Percentiles rank a stretch among this genome's conserved stretches.
phyloP scores from a whole-genome alignment of 2,888 invertebrate genomes.

The Rambutsinella grinnellia region DNA sequence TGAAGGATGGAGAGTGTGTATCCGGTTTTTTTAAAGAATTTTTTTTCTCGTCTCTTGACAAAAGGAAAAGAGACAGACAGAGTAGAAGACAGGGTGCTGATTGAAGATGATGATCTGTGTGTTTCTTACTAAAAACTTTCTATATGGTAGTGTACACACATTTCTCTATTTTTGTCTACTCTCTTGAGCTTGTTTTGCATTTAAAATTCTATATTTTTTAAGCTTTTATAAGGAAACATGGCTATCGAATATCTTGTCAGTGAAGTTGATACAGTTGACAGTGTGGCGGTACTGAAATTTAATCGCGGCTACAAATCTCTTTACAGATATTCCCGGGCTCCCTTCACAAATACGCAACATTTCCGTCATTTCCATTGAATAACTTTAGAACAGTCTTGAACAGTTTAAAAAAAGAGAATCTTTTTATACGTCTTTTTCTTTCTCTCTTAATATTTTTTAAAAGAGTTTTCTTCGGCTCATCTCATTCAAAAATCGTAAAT shows the following conservation, averaged over 20 bases:
- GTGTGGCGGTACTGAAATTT: slow-evolving; percentile 52
- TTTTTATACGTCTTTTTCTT: not conserved
- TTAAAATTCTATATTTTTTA: not conserved
- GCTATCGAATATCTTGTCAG: slow-evolving; percentile 45
- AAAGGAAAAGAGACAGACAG: not conserved
- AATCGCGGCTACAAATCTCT: slow-evolving; percentile 53
- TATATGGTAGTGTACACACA: too few species aligned
- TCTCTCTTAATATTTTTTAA: slow-evolving; percentile 19
- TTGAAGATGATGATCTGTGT: slow-evolving; percentile 21
- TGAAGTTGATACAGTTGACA: slow-evolving; percentile 54
- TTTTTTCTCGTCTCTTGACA: not conserved
- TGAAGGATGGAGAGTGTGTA: not conserved
- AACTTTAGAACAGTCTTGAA: not conserved
- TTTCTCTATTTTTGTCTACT: not conserved
- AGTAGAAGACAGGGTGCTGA: slow-evolving; percentile 48
- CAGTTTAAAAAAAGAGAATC: not conserved
- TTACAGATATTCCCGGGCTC: slow-evolving; percentile 6
- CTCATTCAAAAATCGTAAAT: slow-evolving; percentile 41
- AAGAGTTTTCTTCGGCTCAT: slow-evolving; percentile 41
- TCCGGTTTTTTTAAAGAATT: not conserved
- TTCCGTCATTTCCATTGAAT: slow-evolving; percentile 14
- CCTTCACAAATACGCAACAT: slow-evolving; percentile 13
- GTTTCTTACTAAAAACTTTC: not conserved
- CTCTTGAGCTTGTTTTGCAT: not conserved
- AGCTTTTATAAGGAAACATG: slow-evolving; percentile 48